phyloP scores from a whole-genome alignment of 2,888 invertebrate species.

The Trissolcus brochymenae region DNA sequence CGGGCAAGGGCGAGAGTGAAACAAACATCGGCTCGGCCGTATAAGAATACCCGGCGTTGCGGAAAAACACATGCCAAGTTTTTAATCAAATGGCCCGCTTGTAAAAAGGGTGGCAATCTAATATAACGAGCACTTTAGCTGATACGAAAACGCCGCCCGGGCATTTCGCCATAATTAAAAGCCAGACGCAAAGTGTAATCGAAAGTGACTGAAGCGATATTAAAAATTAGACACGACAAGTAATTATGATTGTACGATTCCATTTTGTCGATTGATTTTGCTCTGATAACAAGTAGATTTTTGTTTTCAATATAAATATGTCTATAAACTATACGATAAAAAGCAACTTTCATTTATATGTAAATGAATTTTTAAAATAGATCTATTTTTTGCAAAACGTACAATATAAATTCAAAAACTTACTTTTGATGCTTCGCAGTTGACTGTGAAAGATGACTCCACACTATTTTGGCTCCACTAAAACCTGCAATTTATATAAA shows the following conservation, averaged over 20 bases:
- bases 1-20: constrained; percentile 49
- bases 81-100: constrained; percentile 48
- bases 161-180: constrained; percentile 50
- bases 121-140: constrained; percentile 51
- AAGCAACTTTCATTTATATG: too few relatives aligned
- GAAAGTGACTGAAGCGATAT: constrained; percentile 44
- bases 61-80: constrained; percentile 51
- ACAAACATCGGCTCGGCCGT: constrained; percentile 37
- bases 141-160: constrained; percentile 33
- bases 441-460: too few relatives aligned
- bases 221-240: constrained; percentile 27
- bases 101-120: constrained; percentile 49
- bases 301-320: too few relatives aligned
- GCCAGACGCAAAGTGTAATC: constrained; percentile 31
- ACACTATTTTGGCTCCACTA: too few relatives aligned
- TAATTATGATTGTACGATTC: constrained; percentile 1
- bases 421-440: too few relatives aligned
- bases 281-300: too few relatives aligned
- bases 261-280: background rate
- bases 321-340: too few relatives aligned
- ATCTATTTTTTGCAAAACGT: too few relatives aligned
- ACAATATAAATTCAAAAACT: too few relatives aligned
- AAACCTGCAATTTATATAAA: too few relatives aligned
- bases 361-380: too few relatives aligned
- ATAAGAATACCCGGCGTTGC: constrained; percentile 38